Evolutionary conservation across 2,113 vertebrate species (phyloP).

Genomic region (Dicerorhinus sumatrensis): DNA sequence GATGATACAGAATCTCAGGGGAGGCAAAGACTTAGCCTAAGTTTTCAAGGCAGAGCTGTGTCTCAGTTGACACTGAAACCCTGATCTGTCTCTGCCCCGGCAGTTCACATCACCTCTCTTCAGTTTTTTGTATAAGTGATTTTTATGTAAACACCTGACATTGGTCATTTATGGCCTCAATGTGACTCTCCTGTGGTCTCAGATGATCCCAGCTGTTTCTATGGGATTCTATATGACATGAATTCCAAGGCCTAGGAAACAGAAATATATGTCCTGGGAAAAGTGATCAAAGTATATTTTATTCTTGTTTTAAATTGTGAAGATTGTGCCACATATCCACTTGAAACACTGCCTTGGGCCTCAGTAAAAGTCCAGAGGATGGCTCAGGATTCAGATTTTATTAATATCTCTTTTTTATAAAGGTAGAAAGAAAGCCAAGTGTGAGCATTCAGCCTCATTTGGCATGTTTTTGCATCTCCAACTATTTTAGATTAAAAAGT

Average conservation of each 20-base stretch:
- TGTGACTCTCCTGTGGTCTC: background rate
- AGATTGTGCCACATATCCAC: background rate
- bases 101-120: background rate
- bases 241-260: background rate
- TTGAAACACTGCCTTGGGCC: background rate
- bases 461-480: background rate
- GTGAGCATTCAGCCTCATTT: background rate
- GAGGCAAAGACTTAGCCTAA: background rate
- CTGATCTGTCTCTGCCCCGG: background rate
- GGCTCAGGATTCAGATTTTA: background rate
- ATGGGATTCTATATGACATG: background rate
- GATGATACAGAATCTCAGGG: background rate
- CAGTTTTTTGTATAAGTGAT: background rate
- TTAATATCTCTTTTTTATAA: background rate
- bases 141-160: background rate
- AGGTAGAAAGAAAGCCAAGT: background rate
- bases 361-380: background rate
- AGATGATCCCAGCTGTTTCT: background rate
- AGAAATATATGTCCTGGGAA: background rate
- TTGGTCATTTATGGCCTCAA: background rate
- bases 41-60: background rate
- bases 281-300: background rate
- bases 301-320: conserved; percentile 11
- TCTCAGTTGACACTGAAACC: background rate
- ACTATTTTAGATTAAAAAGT: conserved; percentile 16